Conservation (phyloP, 2,888 invertebrate species). For the Biston stratarius region DNA sequence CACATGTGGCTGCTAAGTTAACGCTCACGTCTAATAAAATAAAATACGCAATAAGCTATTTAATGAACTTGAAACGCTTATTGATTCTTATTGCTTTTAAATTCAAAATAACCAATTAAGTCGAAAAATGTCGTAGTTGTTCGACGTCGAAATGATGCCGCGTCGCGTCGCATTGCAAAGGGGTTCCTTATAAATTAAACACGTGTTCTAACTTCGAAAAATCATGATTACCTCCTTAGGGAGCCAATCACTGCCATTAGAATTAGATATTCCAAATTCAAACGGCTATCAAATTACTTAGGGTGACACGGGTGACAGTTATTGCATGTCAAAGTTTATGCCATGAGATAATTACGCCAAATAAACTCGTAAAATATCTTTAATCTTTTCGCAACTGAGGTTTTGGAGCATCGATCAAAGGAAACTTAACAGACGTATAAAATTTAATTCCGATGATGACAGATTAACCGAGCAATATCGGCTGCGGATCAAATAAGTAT, state of each 20-base stretch:
- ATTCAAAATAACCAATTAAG: slow-evolving; percentile 44
- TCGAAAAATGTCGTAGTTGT: slow-evolving; percentile 42
- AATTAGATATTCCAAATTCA: slow-evolving; percentile 83
- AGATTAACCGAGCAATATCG: slow-evolving; percentile 41
- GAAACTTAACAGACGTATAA: slow-evolving; percentile 39
- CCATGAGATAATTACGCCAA: slow-evolving; percentile 12
- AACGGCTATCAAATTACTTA: slow-evolving; percentile 78
- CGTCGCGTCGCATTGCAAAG: slow-evolving; percentile 73
- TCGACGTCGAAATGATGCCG: slow-evolving; percentile 53
- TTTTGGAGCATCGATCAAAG: slow-evolving; percentile 53
- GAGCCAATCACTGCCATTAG: slow-evolving; percentile 84
- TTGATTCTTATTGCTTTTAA: slow-evolving; percentile 25
- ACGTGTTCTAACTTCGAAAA: slow-evolving; percentile 83
- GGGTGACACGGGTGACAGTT: slow-evolving; percentile 64
- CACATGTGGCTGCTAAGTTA: slow-evolving; percentile 56
- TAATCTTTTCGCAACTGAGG: slow-evolving; percentile 27
- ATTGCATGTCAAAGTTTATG: slow-evolving; percentile 51
- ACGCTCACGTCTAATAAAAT: slow-evolving; percentile 31
- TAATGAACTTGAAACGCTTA: slow-evolving; percentile 31
- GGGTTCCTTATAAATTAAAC: slow-evolving; percentile 77
- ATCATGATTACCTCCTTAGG: slow-evolving; percentile 84
- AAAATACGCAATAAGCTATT: slow-evolving; percentile 28
- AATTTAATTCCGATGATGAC: slow-evolving; percentile 40
- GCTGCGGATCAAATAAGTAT: slow-evolving; percentile 41
- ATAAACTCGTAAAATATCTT: slow-evolving; percentile 41